These are phyloP conservation scores for Melanchra persicariae DNA, from an alignment of 2,888 invertebrate genomes.

Conservation along the genomic window DNA sequence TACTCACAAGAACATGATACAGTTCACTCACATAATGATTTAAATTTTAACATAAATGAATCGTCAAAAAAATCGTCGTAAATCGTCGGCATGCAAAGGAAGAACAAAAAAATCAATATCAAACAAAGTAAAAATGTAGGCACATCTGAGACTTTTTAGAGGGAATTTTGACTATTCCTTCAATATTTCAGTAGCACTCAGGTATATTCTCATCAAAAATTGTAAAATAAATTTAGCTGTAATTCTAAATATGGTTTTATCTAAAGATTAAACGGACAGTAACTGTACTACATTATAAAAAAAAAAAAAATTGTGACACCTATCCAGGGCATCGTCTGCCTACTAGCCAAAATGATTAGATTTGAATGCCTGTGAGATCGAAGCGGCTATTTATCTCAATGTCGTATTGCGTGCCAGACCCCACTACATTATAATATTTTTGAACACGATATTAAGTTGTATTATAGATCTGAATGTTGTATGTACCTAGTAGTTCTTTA, in stretches of 20 bases:
- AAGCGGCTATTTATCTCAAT: conserved; percentile 14
- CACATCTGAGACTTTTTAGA: no score
- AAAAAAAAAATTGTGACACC: neutral
- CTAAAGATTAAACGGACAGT: neutral
- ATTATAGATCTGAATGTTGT: no score
- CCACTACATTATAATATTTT: conserved; percentile 5
- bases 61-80: neutral
- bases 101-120: neutral
- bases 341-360: conserved; percentile 5
- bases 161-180: neutral
- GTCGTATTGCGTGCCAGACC: conserved; percentile 20
- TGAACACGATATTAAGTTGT: neutral
- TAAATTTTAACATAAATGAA: neutral
- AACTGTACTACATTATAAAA: conserved; percentile 3
- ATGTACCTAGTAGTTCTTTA: no score
- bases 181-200: neutral
- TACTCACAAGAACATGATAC: neutral
- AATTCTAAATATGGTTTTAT: no score
- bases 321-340: neutral
- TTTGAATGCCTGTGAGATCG: conserved; percentile 5
- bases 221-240: no score
- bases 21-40: neutral
- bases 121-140: neutral
- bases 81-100: neutral
- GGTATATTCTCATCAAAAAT: no score